Conservation (phyloP, 2,797 vertebrate species). For the Zenarchopterus dispar region DNA sequence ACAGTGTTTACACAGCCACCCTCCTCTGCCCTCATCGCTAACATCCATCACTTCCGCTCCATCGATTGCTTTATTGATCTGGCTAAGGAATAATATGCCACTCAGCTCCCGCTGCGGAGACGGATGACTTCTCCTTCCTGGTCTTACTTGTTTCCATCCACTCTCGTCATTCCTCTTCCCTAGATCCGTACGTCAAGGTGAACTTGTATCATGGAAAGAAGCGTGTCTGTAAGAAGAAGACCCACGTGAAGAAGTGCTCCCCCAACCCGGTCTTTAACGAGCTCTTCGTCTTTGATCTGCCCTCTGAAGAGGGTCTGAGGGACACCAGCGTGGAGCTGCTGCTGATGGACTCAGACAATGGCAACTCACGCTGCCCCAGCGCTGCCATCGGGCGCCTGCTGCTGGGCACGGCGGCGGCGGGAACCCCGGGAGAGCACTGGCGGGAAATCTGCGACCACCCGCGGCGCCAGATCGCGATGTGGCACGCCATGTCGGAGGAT, state of each 20-base stretch:
- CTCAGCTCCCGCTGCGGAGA: slow-evolving; percentile 19
- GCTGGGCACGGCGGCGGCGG: slow-evolving; percentile 87
- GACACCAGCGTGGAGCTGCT: slow-evolving; percentile 97
- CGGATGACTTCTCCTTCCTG: slow-evolving; percentile 2
- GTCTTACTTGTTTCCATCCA: background rate
- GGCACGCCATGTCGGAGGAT: slow-evolving; percentile 92
- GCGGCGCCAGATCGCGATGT: slow-evolving; percentile 97
- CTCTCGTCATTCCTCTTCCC: slow-evolving; percentile 20
- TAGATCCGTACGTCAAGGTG: slow-evolving; percentile 97
- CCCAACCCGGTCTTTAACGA: slow-evolving; percentile 98
- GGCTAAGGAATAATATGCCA: slow-evolving; percentile 34
- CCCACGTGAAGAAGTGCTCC: slow-evolving; percentile 95
- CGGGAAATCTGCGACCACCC: slow-evolving; percentile 97
- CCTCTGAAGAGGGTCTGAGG: slow-evolving; percentile 90
- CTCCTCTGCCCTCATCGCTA: slow-evolving; percentile 46
- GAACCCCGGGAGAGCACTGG: slow-evolving; percentile 95
- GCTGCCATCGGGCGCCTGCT: slow-evolving; percentile 89
- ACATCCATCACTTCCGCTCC: slow-evolving; percentile 58
- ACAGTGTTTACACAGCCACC: slow-evolving; percentile 52
- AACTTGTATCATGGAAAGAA: slow-evolving; percentile 97
- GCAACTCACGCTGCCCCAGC: slow-evolving; percentile 73
- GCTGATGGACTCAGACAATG: slow-evolving; percentile 93
- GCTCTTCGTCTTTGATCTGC: slow-evolving; percentile 97
- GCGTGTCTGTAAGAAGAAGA: slow-evolving; percentile 98
- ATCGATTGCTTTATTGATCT: slow-evolving; percentile 67